Conservation (phyloP, 2,888 invertebrate species). For the Rhagonycha lutea region DNA sequence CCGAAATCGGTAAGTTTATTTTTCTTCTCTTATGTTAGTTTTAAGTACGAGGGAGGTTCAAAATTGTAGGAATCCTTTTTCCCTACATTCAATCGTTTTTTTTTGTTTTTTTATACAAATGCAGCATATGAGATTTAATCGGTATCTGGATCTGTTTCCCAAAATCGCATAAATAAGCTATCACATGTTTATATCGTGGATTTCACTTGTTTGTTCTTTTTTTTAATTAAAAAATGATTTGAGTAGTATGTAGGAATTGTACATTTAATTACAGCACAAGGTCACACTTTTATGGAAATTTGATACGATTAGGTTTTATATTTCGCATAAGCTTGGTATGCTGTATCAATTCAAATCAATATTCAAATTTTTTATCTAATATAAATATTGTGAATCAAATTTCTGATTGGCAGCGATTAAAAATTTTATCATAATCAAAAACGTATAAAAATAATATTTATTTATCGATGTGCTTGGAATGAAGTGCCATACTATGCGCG, state of each 20-base stretch:
- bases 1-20: constrained; percentile 45
- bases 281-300: neutral
- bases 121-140: no score
- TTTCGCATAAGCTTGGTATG: neutral
- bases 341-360: neutral
- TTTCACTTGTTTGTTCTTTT: neutral
- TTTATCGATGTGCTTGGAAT: neutral
- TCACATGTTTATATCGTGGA: no score
- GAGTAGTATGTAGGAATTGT: neutral
- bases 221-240: neutral
- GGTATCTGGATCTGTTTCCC: no score
- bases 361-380: no score
- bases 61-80: no score
- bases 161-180: no score
- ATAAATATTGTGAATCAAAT: neutral
- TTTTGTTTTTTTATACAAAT: no score
- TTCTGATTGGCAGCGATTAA: neutral
- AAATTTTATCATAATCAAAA: neutral
- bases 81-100: no score
- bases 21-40: neutral
- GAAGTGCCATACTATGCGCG: neutral
- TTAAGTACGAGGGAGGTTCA: neutral
- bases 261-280: neutral
- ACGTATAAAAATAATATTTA: neutral
- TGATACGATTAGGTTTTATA: neutral